Evolutionary conservation across 1,140 invertebrate species (phyloP), one percentile per base, ranked within the genome.

Genomic region (Dufourea novaeangliae): DNA sequence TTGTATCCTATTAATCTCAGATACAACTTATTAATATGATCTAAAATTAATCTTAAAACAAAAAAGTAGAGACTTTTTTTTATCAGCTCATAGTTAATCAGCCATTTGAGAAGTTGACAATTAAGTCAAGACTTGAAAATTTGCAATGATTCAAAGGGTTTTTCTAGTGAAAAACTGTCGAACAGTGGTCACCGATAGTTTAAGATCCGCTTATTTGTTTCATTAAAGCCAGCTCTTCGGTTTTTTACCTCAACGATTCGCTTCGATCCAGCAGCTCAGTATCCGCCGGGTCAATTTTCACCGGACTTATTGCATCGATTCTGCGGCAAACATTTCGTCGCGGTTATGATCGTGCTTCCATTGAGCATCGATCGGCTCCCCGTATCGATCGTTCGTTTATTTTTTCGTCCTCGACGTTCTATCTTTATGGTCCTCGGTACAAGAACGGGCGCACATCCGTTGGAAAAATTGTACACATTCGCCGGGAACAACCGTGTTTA

Each of bases 301-400:
- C 22, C 12, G 25, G 8, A 56, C 52, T 27, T 39, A 69, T 56
- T 4, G 25, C 66, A 27, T 54, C 66, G 66, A 54, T 54, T n/a
- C 32, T 4, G n/a, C 14, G n/a, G 1, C 17, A 25, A 25, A 56
- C 54, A 29, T 57, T 37, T 56, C 37, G 37, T 4, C 27, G 7
- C 0, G 44, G 12, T 70, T 70, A 70, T 32, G 52, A 59, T 70
- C 52, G 37, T 5, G 54, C 7, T 11, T 17, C 25, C 67, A n/a
- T 57, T 3, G 25, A 10, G 8, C 22, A 57, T 57, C 50, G 50
- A 68, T 69, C 50, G 3, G 12, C 17, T 7, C 25, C 3, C 11
- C 20, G 0, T 29, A 70, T 57, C 50, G 22, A 56, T 68, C 34
- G 5, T 0, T 32, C 56, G 39, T 17, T 67, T 52, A n/a, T 52